Percentiles rank a stretch among this genome's conserved stretches.
These are phyloP conservation scores for Rhynchonycteris naso DNA, from an alignment of 2,797 vertebrate genomes.

Conservation along the genomic window DNA sequence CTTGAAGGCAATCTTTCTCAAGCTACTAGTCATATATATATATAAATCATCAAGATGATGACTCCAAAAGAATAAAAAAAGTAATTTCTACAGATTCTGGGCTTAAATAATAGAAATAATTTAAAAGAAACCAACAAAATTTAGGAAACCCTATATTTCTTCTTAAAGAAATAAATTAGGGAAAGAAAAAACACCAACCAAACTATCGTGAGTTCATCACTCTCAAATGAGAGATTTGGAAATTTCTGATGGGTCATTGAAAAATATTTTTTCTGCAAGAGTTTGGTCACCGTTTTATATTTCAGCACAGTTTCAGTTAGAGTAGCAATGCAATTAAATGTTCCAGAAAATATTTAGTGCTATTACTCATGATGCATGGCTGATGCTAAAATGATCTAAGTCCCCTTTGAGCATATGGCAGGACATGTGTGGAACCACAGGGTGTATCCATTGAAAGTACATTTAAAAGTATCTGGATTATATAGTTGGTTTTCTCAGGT, in stretches of 20 bases:
- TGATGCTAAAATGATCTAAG: background rate
- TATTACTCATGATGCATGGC: background rate
- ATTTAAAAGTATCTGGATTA: background rate
- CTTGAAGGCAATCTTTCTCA: constrained; percentile 16
- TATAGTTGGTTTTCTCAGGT: background rate
- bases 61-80: constrained; percentile 49
- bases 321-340: background rate
- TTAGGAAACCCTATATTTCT: background rate
- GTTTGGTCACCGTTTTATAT: background rate
- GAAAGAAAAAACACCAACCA: background rate
- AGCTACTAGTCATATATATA: background rate
- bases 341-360: background rate
- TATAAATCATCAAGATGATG: constrained; percentile 38
- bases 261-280: background rate
- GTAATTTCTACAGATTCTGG: constrained; percentile 42
- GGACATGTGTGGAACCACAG: background rate
- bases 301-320: background rate
- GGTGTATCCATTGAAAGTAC: background rate
- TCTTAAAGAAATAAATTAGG: background rate
- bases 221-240: constrained; percentile 6
- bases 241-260: background rate
- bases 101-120: constrained; percentile 43
- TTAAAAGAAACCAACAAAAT: background rate
- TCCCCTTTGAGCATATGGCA: background rate
- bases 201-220: background rate